phyloP scores from a whole-genome alignment of 2,888 invertebrate genomes.

The Unio pictorum region DNA sequence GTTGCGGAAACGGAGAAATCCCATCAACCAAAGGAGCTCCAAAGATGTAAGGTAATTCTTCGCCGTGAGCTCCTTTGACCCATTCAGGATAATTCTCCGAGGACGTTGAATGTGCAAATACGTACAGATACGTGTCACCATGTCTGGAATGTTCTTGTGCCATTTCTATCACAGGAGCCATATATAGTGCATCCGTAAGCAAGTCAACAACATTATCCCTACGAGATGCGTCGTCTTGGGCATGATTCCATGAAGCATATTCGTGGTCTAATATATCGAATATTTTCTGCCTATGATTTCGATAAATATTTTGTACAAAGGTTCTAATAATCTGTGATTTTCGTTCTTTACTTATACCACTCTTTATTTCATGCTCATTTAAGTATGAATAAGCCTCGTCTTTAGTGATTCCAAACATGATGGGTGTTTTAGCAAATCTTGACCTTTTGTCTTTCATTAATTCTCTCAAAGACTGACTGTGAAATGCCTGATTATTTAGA shows the following conservation, averaged over 20 bases:
- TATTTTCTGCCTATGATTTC: constrained; percentile 92
- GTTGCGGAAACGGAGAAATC: constrained; percentile 62
- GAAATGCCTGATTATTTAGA: constrained; percentile 28
- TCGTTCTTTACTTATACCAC: constrained; percentile 92
- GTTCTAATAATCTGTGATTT: constrained; percentile 91
- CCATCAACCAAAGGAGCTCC: constrained; percentile 67
- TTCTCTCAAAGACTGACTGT: constrained; percentile 30
- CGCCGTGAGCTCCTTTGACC: constrained; percentile 62
- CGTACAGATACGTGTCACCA: constrained; percentile 72
- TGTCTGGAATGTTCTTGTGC: constrained; percentile 89
- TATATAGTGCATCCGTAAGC: constrained; percentile 89
- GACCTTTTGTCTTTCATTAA: constrained; percentile 40
- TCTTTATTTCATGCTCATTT: constrained; percentile 85
- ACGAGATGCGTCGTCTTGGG: constrained; percentile 82
- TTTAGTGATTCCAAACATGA: constrained; percentile 66
- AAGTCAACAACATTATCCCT: constrained; percentile 89
- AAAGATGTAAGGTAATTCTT: constrained; percentile 68
- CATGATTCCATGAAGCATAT: constrained; percentile 89
- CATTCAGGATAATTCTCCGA: constrained; percentile 78
- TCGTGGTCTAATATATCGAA: constrained; percentile 95
- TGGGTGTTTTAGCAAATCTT: constrained; percentile 55
- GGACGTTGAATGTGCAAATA: constrained; percentile 84
- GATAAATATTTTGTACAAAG: constrained; percentile 90
- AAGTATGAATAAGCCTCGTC: constrained; percentile 88
- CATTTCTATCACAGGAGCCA: constrained; percentile 88